Conservation (phyloP, 2,888 invertebrate species). For the Bellardia bayeri region DNA sequence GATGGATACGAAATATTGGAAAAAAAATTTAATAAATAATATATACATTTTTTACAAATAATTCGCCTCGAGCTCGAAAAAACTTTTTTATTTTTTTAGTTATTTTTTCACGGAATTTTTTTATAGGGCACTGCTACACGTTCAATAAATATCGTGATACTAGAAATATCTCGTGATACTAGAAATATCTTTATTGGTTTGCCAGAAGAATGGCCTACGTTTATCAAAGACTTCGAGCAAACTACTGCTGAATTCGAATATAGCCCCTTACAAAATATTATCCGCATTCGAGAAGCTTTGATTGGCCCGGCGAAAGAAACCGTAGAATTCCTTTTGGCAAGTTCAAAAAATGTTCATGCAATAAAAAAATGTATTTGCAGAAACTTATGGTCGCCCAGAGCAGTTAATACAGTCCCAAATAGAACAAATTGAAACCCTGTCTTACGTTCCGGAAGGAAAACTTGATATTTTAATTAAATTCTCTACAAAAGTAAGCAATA, state of each 20-base stretch:
- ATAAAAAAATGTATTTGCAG: background rate
- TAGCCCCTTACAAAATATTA: conserved; percentile 20
- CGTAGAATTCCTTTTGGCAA: background rate
- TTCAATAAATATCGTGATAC: too few species aligned
- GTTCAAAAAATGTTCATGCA: background rate
- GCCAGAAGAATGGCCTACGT: conserved; percentile 36
- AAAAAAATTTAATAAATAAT: too few species aligned
- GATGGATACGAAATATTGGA: too few species aligned
- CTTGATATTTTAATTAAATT: background rate
- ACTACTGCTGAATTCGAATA: conserved; percentile 24
- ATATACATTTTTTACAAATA: too few species aligned
- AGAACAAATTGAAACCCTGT: background rate
- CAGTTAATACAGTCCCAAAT: background rate
- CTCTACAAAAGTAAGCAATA: background rate
- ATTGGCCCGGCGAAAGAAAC: conserved; percentile 23
- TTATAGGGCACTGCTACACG: too few species aligned
- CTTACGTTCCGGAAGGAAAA: background rate
- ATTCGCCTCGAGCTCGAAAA: too few species aligned
- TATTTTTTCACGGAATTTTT: too few species aligned
- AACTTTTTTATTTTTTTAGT: too few species aligned
- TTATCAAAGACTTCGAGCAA: background rate
- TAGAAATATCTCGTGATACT: too few species aligned
- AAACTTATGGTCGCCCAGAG: conserved; percentile 30
- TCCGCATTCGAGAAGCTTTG: conserved; percentile 23
- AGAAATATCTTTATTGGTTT: conserved; percentile 1